Conservation (phyloP, 2,797 vertebrate species). For the Eutrigla gurnardus region DNA sequence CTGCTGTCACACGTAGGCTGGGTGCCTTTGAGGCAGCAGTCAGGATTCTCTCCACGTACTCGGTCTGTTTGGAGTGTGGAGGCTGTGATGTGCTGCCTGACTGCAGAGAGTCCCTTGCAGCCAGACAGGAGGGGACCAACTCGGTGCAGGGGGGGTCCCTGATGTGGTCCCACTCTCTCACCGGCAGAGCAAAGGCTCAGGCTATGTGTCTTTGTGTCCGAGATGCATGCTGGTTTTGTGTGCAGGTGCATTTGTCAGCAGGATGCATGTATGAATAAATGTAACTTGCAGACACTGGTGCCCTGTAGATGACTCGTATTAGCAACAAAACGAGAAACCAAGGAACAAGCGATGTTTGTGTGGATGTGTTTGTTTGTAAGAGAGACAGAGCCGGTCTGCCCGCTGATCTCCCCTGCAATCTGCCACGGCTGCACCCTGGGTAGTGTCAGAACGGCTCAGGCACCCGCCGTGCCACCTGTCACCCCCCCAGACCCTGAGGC, state of each 20-base stretch:
- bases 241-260: slow-evolving; percentile 38
- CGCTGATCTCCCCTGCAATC: slow-evolving; percentile 60
- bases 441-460: slow-evolving; percentile 64
- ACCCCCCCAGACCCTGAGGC: slow-evolving; percentile 54
- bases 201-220: slow-evolving; percentile 28
- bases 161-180: slow-evolving; percentile 69
- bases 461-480: slow-evolving; percentile 73
- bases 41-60: slow-evolving; percentile 80
- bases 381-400: slow-evolving; percentile 19
- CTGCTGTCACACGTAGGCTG: slow-evolving; percentile 77
- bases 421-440: slow-evolving; percentile 69
- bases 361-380: slow-evolving; percentile 1
- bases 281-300: not conserved
- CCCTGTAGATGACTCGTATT: slow-evolving; percentile 21
- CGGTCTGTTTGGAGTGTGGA: slow-evolving; percentile 77
- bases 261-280: slow-evolving; percentile 6
- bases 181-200: slow-evolving; percentile 61
- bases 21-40: slow-evolving; percentile 77
- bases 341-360: not conserved
- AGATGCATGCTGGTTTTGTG: slow-evolving; percentile 8
- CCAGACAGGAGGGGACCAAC: slow-evolving; percentile 76
- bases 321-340: slow-evolving; percentile 17
- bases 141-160: slow-evolving; percentile 75
- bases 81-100: slow-evolving; percentile 81
- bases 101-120: slow-evolving; percentile 76